phyloP scores from a whole-genome alignment of 1,140 invertebrate genomes.

The Delia radicum region DNA sequence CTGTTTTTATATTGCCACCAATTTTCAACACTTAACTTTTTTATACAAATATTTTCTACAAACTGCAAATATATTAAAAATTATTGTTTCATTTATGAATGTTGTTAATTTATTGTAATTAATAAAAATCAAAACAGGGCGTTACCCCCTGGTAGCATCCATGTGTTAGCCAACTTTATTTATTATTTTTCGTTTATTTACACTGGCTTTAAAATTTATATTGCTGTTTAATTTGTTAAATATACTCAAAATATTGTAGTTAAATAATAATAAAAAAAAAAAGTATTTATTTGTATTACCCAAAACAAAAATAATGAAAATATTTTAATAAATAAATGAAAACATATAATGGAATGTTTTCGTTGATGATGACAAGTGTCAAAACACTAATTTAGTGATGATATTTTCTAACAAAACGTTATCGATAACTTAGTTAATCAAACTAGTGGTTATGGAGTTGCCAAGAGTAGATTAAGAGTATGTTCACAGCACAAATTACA shows the following conservation, averaged over 20 bases:
- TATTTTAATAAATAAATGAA: neutral
- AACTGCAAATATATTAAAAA: neutral
- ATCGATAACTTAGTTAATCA: neutral
- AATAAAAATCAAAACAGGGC: neutral
- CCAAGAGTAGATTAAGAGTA: no score
- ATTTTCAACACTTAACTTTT: neutral
- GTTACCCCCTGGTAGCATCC: neutral
- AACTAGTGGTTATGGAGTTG: neutral
- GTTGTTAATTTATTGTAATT: neutral
- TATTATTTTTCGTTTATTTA: neutral
- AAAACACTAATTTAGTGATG: neutral
- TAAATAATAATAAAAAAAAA: neutral
- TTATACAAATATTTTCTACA: neutral
- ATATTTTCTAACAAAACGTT: neutral
- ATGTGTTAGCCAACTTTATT: neutral
- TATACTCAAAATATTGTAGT: neutral
- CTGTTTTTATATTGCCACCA: conserved; percentile 37
- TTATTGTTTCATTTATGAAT: neutral
- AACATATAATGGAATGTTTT: neutral
- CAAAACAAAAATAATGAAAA: neutral
- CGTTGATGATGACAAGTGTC: neutral
- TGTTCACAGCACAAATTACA: no score
- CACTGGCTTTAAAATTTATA: neutral
- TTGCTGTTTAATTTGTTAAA: neutral
- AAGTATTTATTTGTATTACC: neutral